These are phyloP conservation scores for Lampropteryx suffumata DNA, from an alignment of 2,888 invertebrate genomes.

Conservation along the genomic window DNA sequence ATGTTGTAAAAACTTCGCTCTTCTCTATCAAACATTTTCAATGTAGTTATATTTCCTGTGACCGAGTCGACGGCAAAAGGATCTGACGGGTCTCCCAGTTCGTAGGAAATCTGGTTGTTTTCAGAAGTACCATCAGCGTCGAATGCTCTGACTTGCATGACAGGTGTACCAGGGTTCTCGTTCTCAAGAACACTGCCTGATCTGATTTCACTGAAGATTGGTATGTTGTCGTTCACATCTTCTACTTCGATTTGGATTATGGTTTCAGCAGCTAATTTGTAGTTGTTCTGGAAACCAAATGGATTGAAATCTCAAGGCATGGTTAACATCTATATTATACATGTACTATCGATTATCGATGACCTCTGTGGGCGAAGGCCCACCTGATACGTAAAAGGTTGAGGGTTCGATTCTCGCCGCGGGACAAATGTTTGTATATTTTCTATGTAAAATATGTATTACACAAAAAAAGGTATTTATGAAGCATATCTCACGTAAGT, in stretches of 20 bases:
- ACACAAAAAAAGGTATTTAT: too few relatives aligned
- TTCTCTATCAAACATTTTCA: constrained; percentile 93
- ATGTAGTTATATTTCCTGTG: constrained; percentile 95
- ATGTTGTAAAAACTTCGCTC: constrained; percentile 92
- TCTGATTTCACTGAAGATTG: constrained; percentile 91
- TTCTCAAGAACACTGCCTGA: constrained; percentile 93
- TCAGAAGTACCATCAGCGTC: constrained; percentile 93
- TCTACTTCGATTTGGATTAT: constrained; percentile 89
- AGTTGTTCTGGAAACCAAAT: constrained; percentile 84
- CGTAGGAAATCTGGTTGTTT: constrained; percentile 92
- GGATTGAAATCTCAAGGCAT: too few relatives aligned
- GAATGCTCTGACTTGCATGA: constrained; percentile 93
- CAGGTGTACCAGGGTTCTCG: constrained; percentile 90
- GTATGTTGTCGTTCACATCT: constrained; percentile 96
- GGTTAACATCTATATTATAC: too few relatives aligned
- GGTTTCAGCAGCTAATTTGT: constrained; percentile 90
- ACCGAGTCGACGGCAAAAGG: constrained; percentile 91
- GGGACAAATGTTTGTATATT: too few relatives aligned
- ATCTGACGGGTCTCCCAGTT: constrained; percentile 86
- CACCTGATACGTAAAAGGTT: too few relatives aligned
- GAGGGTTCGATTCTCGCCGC: too few relatives aligned
- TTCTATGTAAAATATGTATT: too few relatives aligned
- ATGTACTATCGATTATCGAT: too few relatives aligned
- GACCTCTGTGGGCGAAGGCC: too few relatives aligned
- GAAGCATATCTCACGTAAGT: too few relatives aligned